These are phyloP conservation scores for Callinectes sapidus DNA, from an alignment of 2,888 invertebrate genomes.

Conservation along the genomic window DNA sequence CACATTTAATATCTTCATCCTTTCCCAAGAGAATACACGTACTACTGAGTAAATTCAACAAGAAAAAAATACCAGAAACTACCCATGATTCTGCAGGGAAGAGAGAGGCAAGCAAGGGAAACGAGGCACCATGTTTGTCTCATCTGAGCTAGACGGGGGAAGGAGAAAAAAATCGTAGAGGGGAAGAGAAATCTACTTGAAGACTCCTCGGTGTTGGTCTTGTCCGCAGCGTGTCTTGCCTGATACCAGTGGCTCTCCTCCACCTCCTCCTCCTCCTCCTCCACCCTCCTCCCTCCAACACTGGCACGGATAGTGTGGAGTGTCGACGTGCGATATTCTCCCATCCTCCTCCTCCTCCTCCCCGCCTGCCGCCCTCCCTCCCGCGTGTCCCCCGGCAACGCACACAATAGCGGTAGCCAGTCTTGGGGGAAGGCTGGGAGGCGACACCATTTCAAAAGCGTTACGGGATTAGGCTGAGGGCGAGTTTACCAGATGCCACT, in stretches of 20 bases:
- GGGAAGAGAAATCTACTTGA: neutral
- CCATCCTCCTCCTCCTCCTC: neutral
- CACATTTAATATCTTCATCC: neutral
- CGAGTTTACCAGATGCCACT: neutral
- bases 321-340: constrained; percentile 1
- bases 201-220: neutral
- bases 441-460: constrained; percentile 14
- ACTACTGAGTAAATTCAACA: neutral
- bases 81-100: neutral
- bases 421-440: constrained; percentile 4
- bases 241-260: constrained; percentile 4
- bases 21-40: neutral
- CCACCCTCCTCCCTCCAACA: neutral
- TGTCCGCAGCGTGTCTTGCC: neutral
- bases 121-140: neutral
- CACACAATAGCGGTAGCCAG: constrained; percentile 22
- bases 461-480: neutral
- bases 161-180: neutral
- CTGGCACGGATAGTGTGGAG: constrained; percentile 9
- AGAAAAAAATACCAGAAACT: neutral
- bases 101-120: neutral
- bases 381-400: constrained; percentile 11
- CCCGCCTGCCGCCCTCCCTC: neutral
- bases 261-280: constrained; percentile 8
- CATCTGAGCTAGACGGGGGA: neutral